A percentile compares a stretch with the other conserved stretches of the same genome.
These are phyloP conservation scores for Epicampocera succincta DNA, from an alignment of 2,888 invertebrate genomes.

Conservation along the genomic window DNA sequence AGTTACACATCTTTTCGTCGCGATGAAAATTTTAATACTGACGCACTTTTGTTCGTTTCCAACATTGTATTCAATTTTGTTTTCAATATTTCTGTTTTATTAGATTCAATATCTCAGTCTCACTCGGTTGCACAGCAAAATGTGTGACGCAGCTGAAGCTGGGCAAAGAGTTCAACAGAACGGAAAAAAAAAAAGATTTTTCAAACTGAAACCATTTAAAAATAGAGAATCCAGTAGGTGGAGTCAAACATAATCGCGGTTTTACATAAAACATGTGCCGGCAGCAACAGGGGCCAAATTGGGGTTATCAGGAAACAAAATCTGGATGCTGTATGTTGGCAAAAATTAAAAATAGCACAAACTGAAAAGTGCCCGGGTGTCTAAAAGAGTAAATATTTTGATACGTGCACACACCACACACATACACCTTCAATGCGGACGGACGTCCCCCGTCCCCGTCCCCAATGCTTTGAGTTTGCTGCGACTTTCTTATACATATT, in stretches of 20 bases:
- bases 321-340: not conserved
- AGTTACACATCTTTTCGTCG: slow-evolving; percentile 45
- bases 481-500: no score
- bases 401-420: no score
- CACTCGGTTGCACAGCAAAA: not conserved
- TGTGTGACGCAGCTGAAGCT: not conserved
- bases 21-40: slow-evolving; percentile 50
- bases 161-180: slow-evolving; percentile 25
- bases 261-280: not conserved
- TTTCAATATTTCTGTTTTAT: slow-evolving; percentile 6
- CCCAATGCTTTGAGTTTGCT: no score
- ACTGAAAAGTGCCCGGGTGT: slow-evolving; percentile 19
- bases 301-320: slow-evolving; percentile 32
- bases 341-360: not conserved
- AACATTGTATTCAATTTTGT: slow-evolving; percentile 36
- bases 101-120: slow-evolving; percentile 6
- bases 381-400: slow-evolving; percentile 6
- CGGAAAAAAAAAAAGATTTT: no score
- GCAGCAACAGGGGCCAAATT: not conserved
- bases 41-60: slow-evolving; percentile 47
- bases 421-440: no score
- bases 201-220: not conserved
- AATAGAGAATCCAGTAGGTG: slow-evolving; percentile 10
- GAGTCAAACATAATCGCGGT: not conserved
- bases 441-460: no score